Conservation (phyloP, 92 coral and sea anemone genomes). For the Epizoanthus fatuus region DNA sequence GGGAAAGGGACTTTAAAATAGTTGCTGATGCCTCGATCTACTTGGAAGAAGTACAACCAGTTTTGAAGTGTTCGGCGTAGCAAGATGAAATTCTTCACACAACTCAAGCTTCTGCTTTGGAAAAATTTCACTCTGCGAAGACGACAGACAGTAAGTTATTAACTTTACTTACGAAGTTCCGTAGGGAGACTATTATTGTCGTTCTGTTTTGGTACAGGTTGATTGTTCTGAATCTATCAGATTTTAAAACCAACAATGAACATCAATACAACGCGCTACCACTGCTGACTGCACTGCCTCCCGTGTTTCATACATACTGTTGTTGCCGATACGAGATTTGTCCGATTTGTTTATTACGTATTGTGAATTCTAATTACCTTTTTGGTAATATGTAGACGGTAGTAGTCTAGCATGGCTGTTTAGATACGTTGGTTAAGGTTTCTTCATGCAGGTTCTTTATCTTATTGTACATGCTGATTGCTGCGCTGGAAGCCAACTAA, state of each 20-base stretch:
- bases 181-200: neutral
- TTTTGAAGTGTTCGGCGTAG: constrained; percentile 3
- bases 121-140: constrained; percentile 93
- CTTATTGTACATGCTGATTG: too few relatives aligned
- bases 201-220: neutral
- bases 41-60: neutral
- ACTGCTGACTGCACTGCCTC: too few relatives aligned
- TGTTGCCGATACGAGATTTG: neutral
- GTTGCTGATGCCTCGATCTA: neutral
- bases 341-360: neutral
- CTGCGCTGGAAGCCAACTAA: too few relatives aligned
- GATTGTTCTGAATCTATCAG: neutral
- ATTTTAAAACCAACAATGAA: too few relatives aligned
- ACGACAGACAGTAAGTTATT: constrained; percentile 89
- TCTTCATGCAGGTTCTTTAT: too few relatives aligned
- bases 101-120: constrained; percentile 89
- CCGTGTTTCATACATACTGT: too few relatives aligned
- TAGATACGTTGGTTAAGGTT: too few relatives aligned
- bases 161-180: neutral
- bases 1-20: neutral
- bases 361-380: neutral
- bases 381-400: neutral
- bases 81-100: constrained; percentile 81
- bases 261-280: too few relatives aligned
- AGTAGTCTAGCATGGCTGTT: too few relatives aligned